Base-by-base conservation (phyloP, 2,888 invertebrate species). In the Cheilosia vulpina region DNA sequence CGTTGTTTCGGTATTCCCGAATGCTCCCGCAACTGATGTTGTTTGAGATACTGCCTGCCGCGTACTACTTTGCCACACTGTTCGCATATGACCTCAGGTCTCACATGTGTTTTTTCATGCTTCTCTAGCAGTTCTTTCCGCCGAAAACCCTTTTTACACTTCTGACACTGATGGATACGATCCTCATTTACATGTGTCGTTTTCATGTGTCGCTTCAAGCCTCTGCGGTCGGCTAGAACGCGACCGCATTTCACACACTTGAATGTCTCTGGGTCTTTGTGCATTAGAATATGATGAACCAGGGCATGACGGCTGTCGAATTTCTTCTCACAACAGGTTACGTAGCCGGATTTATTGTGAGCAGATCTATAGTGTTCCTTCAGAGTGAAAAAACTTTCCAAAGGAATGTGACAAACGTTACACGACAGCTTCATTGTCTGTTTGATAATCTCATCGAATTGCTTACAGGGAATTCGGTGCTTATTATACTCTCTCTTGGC, bases 251-350 rank as follows among this genome's bases (percentile, higher is more conserved):
- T 69, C 11, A 77, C 34, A 24, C 89, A 89, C 21, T 89, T 88
- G 52, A 87, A 88, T 9, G n/a, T 13, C 17, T 89, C 88, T 2
- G 89, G 88, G 79, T 89, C 81, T 21, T 88, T 72, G 27, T 89
- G 89, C 1, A 88, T 31, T 5, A 87, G 52, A 38, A 89, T 83
- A 65, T 89, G 89, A 38, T 89, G 88, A 7, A 88, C 88, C 9
- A 89, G 78, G 24, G 82, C 75, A 47, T 87, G 87, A 6, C 89
- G 89, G 2, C 88, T 88, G n/a, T 69, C 66, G 53, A 87, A 89
- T 62, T 87, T 88, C 15, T 87, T 88, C 4, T 88, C 84, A 43
- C 89, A 89, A 55, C 89, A 89, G 15, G 62, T 76, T 0, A 88
- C 88, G 58, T 87, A 89, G 0, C 76, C 88, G 41, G 66, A 62